These are phyloP conservation scores for Scrobipalpa costella DNA, from an alignment of 2,888 invertebrate genomes.

Conservation along the genomic window DNA sequence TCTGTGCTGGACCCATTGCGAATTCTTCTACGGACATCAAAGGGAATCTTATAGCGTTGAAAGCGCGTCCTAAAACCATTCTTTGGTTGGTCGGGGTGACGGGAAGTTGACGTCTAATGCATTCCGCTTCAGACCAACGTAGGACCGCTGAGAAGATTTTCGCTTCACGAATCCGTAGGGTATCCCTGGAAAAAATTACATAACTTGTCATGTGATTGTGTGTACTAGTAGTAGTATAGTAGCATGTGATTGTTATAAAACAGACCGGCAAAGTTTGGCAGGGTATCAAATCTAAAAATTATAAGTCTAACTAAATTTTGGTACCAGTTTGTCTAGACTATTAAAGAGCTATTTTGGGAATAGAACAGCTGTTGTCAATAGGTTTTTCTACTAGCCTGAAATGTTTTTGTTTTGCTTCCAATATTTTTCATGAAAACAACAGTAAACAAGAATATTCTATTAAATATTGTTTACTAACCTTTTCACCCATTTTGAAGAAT, in stretches of 20 bases:
- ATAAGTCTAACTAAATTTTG: background rate
- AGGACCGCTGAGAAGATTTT: slow-evolving; percentile 88
- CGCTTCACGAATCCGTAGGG: slow-evolving; percentile 88
- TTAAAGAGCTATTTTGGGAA: background rate
- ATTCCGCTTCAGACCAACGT: slow-evolving; percentile 89
- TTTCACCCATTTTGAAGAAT: too few species aligned
- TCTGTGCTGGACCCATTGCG: slow-evolving; percentile 88
- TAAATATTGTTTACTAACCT: too few species aligned
- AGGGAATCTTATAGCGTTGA: slow-evolving; percentile 89
- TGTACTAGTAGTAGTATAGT: background rate
- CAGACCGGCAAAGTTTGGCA: slow-evolving; percentile 9
- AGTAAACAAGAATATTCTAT: too few species aligned
- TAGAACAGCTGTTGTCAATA: background rate
- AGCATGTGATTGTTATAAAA: background rate
- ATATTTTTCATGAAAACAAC: background rate
- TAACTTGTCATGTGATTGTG: background rate
- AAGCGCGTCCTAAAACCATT: slow-evolving; percentile 84
- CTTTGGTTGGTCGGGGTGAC: slow-evolving; percentile 86
- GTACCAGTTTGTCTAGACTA: background rate
- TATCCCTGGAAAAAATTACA: slow-evolving; percentile 80
- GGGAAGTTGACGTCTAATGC: slow-evolving; percentile 83
- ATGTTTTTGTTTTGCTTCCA: background rate
- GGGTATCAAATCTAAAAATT: slow-evolving; percentile 16
- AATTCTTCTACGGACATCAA: slow-evolving; percentile 94
- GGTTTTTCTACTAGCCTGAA: background rate